Evolutionary conservation across 1,140 invertebrate species (phyloP), one percentile per base, ranked within the genome.

Genomic region (Anoplophora glabripennis): DNA sequence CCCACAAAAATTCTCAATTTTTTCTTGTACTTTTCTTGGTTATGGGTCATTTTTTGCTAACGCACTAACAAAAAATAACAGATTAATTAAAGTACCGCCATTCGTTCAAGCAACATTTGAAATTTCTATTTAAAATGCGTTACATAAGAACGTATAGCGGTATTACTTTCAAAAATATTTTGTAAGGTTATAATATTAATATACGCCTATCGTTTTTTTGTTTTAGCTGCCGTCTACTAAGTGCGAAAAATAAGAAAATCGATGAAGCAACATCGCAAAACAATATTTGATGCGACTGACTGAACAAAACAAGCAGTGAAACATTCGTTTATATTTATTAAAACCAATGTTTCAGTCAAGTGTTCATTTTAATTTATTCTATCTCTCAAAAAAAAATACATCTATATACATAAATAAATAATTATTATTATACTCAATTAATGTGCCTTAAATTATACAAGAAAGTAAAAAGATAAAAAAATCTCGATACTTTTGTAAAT

Each of bases 181-280:
- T 28, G 21, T 28, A 28, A 28, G 21, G 5, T 2, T 28, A 5
- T 28, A 28, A 28, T 28, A 28, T 28, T 28, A n/a, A n/a, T n/a
- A n/a, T 28, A 28, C 21, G 21, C 21, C 2, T n/a, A n/a, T 47
- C 18, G 11, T 47, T 34, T 56, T 48, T 52, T 45, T 45, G 51
- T 61, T 71, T 49, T 53, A 71, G 69, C 69, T 65, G 69, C 69
- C 57, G 69, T 69, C 56, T 71, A 66, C 62, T 71, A 67, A 71
- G 67, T 65, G 53, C 41, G 41, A 61, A 33, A 34, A 49, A 28
- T 45, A 53, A 61, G 44, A 60, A 51, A 37, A 49, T 52, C 52
- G 57, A 65, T 53, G 51, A 60, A 48, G 45, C 14, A 41, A 61
- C 55, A 57, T 34, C 42, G 34, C 48, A 47, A 11, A 57, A 58